Percentiles rank a stretch among this genome's conserved stretches.
Evolutionary conservation across 2,113 vertebrate species (phyloP).

Genomic region (Mellivora capensis): DNA sequence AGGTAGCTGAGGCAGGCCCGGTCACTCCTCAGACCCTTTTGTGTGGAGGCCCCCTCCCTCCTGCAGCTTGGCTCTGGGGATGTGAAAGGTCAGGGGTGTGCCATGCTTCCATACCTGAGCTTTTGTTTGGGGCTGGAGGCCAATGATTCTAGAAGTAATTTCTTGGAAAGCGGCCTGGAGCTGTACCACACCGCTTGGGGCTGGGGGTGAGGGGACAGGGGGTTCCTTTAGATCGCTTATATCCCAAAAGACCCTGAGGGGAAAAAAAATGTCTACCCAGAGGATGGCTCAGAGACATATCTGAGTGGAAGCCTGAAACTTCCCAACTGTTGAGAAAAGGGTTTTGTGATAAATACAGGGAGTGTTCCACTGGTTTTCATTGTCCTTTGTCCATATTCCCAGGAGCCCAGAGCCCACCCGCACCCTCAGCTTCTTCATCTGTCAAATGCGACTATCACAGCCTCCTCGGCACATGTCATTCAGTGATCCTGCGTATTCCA

Average conservation of each 20-base stretch:
- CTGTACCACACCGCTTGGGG: background rate
- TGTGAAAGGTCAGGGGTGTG: slow-evolving; percentile 90
- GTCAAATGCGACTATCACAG: background rate
- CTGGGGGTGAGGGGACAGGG: background rate
- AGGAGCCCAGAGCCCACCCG: background rate
- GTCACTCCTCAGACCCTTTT: slow-evolving; percentile 83
- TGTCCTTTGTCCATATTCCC: background rate
- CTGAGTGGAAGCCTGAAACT: background rate
- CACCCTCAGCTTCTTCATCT: background rate
- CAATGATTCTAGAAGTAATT: slow-evolving; percentile 66
- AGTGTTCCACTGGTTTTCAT: background rate
- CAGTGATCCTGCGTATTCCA: background rate
- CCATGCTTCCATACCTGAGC: slow-evolving; percentile 85
- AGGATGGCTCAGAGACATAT: background rate
- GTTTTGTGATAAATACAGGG: background rate
- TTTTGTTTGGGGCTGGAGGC: slow-evolving; percentile 75
- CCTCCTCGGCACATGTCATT: background rate
- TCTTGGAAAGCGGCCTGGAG: slow-evolving; percentile 62
- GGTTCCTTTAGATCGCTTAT: background rate
- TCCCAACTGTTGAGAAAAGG: background rate
- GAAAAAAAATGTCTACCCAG: background rate
- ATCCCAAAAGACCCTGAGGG: background rate
- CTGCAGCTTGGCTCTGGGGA: slow-evolving; percentile 59
- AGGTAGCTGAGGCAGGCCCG: slow-evolving; percentile 89
- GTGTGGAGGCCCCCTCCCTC: slow-evolving; percentile 78